Evolutionary conservation across 2,113 vertebrate species (phyloP).

Genomic region (Ahaetulla prasina): DNA sequence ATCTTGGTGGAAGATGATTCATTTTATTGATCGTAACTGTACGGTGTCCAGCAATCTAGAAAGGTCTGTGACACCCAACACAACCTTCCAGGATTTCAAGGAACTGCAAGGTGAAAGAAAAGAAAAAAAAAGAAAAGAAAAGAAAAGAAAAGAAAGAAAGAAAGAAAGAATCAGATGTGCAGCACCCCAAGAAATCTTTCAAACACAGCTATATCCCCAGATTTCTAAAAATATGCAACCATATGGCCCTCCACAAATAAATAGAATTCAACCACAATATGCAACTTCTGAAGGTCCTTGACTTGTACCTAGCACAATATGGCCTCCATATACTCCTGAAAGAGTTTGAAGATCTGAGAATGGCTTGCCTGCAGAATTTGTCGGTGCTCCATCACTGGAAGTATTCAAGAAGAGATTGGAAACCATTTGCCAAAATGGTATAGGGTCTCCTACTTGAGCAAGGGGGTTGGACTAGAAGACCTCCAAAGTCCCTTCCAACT

Average conservation of each 20-base stretch:
- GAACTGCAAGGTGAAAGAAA: neutral
- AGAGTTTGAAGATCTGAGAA: neutral
- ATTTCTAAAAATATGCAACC: neutral
- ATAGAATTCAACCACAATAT: neutral
- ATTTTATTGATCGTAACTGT: neutral
- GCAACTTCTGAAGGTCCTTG: neutral
- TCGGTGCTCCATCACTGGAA: no score
- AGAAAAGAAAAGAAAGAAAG: neutral
- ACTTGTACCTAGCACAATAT: neutral
- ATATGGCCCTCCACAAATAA: neutral
- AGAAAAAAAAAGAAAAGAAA: no score
- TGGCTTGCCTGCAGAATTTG: no score
- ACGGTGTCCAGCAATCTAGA: neutral
- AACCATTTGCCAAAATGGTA: no score
- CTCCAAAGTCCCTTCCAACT: no score
- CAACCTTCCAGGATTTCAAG: constrained; percentile 2
- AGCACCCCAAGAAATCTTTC: neutral
- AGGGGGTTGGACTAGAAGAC: no score
- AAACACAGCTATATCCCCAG: neutral
- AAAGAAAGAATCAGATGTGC: neutral
- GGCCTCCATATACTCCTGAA: neutral
- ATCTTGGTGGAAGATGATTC: constrained; percentile 8
- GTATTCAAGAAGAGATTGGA: no score
- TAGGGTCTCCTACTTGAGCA: no score
- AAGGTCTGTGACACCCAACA: constrained; percentile 22